Evolutionary conservation across 1,140 invertebrate genomes (phyloP), one percentile per base, ranked within the genome.

Genomic region (Drosophila lowei): DNA sequence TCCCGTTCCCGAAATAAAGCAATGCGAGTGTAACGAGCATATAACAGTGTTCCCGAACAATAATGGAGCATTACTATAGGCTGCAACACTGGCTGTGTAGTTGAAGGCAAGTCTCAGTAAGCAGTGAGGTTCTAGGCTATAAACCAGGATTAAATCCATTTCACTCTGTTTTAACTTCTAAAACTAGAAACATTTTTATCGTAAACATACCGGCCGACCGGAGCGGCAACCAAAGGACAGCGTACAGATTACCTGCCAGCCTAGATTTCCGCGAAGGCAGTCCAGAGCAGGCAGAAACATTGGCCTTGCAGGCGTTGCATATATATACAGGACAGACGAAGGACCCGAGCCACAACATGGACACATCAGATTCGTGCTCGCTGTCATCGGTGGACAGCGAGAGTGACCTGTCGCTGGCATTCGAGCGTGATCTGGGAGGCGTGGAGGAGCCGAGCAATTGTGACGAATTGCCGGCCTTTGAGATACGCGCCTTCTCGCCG

Each of bases 401-500:
- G 50, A 89, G 81, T 55, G 89, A 90, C 53, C 50, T 90, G 3
- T 90, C 89, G 4, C 46, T 89, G 52, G 79, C 85, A 28, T 72
- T 90, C 6, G 89, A 90, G 25, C 74, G 58, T n/a, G 89, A 90
- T 44, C 23, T 78, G 9, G 74, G 48, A 8, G 74, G 48, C 5
- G 54, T 62, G 9, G 55, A 72, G 16, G 59, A 49, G 13, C 62
- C 62, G n/a, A 71, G 60, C 25, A 64, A 60, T 62, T 79, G 60
- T 21, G 90, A 91, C 64, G 90, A 91, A 58, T 38, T 91, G 46
- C 90, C 90, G 0, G 77, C 80, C 4, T 91, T 91, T 42, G 88
- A 91, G 30, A 90, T 91, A 42, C 76, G 90, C 15, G 67, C 78
- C 21, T 74, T 72, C 42, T 91, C 90, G 6, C 90, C 90, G 0